phyloP scores from a whole-genome alignment of 2,797 vertebrate species.

The Craterocephalus amniculus region DNA sequence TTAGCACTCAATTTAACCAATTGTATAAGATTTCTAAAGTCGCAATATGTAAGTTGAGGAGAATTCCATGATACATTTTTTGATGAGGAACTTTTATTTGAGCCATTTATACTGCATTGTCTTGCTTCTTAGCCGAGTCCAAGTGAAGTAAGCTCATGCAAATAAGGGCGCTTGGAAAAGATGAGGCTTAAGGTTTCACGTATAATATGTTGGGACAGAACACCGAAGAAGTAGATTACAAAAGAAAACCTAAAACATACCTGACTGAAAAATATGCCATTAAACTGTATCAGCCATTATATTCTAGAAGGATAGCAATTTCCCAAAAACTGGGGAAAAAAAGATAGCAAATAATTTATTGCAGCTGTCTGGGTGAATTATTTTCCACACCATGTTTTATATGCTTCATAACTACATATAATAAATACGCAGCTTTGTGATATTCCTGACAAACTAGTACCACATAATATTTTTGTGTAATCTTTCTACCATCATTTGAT shows the following conservation, averaged over 20 bases:
- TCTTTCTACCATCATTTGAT: no score
- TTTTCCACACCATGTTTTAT: no score
- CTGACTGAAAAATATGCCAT: no score
- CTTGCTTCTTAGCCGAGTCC: not conserved
- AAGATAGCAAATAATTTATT: no score
- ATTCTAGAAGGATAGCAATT: not conserved
- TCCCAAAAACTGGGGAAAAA: not conserved
- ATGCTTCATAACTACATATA: not conserved
- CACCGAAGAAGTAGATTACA: no score
- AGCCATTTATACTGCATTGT: not conserved
- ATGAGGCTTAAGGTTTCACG: no score
- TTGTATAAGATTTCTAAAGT: not conserved
- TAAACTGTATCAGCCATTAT: no score
- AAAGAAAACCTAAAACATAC: no score
- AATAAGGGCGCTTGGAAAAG: no score
- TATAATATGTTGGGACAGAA: no score
- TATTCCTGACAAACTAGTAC: no score
- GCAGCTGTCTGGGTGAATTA: not conserved
- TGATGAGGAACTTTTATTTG: not conserved
- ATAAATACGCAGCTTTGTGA: not conserved
- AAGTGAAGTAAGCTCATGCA: not conserved
- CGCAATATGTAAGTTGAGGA: not conserved
- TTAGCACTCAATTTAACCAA: not conserved
- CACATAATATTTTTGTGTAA: no score
- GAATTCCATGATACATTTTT: not conserved